Conservation (phyloP, 2,888 invertebrate genomes). For the Noctua pronuba region DNA sequence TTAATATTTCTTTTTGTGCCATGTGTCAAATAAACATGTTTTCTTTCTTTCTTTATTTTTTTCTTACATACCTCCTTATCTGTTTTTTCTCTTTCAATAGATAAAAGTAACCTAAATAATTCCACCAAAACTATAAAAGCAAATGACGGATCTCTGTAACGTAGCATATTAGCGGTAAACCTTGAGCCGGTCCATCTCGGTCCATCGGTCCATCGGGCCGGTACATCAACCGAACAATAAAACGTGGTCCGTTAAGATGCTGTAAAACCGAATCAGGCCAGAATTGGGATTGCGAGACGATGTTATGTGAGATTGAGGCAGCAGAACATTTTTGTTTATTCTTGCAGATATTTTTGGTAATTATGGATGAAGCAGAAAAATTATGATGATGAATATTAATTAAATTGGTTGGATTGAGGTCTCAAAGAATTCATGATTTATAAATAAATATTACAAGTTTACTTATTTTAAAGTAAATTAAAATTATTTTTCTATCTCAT, state of each 20-base stretch:
- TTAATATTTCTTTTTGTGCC: no score
- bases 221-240: slow-evolving; percentile 61
- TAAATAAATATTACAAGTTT: not conserved
- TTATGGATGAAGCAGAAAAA: not conserved
- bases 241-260: slow-evolving; percentile 55
- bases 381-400: not conserved
- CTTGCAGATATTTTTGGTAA: not conserved
- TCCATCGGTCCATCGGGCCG: slow-evolving; percentile 40
- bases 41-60: no score
- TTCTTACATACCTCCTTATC: no score
- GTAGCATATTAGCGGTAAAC: slow-evolving; percentile 46
- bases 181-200: slow-evolving; percentile 41
- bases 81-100: not conserved
- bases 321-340: not conserved
- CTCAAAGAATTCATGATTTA: not conserved
- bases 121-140: slow-evolving; percentile 32
- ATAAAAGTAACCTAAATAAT: slow-evolving; percentile 25
- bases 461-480: not conserved
- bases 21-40: no score
- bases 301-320: slow-evolving; percentile 16
- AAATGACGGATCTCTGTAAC: slow-evolving; percentile 41
- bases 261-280: slow-evolving; percentile 69
- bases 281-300: slow-evolving; percentile 25
- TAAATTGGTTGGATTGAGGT: not conserved
- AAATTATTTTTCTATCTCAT: not conserved